phyloP scores from a whole-genome alignment of 2,797 vertebrate genomes.

The Cottoperca gobio region DNA sequence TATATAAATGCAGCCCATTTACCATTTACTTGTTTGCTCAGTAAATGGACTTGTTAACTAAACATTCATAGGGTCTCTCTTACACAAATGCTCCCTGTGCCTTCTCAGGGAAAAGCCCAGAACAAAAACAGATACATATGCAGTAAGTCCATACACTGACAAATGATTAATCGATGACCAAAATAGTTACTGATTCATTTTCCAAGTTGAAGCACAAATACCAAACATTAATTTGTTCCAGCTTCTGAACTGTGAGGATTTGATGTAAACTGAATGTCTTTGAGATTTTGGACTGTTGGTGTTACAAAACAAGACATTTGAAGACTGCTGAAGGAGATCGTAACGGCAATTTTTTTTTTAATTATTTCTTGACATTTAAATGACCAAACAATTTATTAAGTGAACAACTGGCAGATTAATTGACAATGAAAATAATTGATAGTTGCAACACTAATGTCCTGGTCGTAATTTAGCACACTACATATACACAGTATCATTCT shows the following conservation, averaged over 20 bases:
- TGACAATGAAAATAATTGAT: conserved; percentile 4
- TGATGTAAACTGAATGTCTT: conserved; percentile 1
- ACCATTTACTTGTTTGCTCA: neutral
- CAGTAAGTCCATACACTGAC: neutral
- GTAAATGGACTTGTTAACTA: neutral
- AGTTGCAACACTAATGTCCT: neutral
- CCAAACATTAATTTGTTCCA: neutral
- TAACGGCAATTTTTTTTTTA: neutral
- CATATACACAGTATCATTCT: neutral
- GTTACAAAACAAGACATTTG: too few species aligned
- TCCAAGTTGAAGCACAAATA: neutral
- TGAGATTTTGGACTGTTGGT: too few species aligned
- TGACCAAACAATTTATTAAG: neutral
- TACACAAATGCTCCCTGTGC: neutral
- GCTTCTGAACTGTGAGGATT: neutral
- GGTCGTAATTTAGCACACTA: neutral
- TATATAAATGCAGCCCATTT: too few species aligned
- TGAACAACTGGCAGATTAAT: neutral
- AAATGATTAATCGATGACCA: neutral
- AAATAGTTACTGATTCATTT: neutral
- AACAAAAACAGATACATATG: neutral
- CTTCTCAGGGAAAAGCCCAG: neutral
- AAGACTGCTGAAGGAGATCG: neutral
- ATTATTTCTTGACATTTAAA: neutral
- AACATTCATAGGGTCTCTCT: neutral